phyloP scores from a whole-genome alignment of 1,140 invertebrate genomes.

The Hydropsyche tenuis region DNA sequence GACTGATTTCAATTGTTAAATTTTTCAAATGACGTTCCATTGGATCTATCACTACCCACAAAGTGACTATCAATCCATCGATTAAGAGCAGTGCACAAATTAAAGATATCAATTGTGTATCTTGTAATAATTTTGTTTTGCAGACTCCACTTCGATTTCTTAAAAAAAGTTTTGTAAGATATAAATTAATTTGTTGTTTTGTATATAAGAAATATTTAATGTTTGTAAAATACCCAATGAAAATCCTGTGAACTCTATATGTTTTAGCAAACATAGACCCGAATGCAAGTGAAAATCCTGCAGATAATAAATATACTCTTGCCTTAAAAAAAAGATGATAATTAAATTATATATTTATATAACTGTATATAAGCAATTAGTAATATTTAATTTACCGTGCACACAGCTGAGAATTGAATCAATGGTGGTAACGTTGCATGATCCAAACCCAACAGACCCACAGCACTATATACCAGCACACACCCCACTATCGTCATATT shows the following conservation, averaged over 20 bases:
- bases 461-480: conserved; percentile 90
- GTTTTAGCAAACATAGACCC: conserved; percentile 92
- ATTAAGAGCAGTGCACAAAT: conserved; percentile 79
- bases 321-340: conserved; percentile 64
- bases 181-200: conserved; percentile 17
- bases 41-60: conserved; percentile 83
- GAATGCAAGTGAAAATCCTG: conserved; percentile 86
- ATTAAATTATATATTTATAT: neutral
- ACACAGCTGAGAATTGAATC: conserved; percentile 78
- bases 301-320: conserved; percentile 84
- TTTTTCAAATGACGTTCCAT: conserved; percentile 85
- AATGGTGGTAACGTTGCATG: conserved; percentile 74
- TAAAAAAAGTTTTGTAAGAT: conserved; percentile 47
- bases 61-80: conserved; percentile 78
- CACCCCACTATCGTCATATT: conserved; percentile 96
- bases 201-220: neutral
- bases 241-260: conserved; percentile 86
- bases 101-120: conserved; percentile 81
- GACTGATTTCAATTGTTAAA: conserved; percentile 79
- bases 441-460: conserved; percentile 89
- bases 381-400: conserved; percentile 70
- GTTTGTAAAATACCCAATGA: conserved; percentile 69
- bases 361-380: neutral
- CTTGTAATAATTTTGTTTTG: conserved; percentile 78
- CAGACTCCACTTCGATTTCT: conserved; percentile 65